Evolutionary conservation across 2,113 vertebrate species (phyloP).

Genomic region (Heterochromis multidens): DNA sequence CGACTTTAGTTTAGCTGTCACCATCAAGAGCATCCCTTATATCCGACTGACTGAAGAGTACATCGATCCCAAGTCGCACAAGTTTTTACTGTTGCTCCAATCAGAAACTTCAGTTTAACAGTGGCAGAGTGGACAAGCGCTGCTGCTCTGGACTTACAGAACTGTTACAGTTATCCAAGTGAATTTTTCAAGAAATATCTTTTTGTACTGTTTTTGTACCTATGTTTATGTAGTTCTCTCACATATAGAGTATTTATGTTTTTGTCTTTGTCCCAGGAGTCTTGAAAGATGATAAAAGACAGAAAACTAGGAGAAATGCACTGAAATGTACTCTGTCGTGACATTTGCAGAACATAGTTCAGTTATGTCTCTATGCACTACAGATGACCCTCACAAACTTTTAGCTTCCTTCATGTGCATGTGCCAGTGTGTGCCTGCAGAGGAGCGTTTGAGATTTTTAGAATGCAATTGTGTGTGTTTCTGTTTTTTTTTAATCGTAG

Average conservation of each 20-base stretch:
- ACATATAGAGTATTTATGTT: constrained; percentile 14
- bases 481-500: not conserved
- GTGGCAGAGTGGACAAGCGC: not conserved
- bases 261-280: constrained; percentile 1
- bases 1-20: constrained; percentile 92
- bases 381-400: constrained; percentile 19
- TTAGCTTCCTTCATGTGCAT: constrained; percentile 35
- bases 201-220: constrained; percentile 66
- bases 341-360: constrained; percentile 37
- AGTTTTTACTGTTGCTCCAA: constrained; percentile 94
- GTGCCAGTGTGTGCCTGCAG: constrained; percentile 40
- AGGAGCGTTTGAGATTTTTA: not conserved
- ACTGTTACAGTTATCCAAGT: constrained; percentile 11
- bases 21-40: constrained; percentile 87
- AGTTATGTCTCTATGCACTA: constrained; percentile 65
- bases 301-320: not conserved
- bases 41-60: constrained; percentile 91
- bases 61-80: constrained; percentile 94
- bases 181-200: constrained; percentile 8
- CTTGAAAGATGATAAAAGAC: not conserved
- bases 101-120: constrained; percentile 75
- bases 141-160: constrained; percentile 7
- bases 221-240: constrained; percentile 33
- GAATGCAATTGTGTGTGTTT: not conserved
- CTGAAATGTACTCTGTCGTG: constrained; percentile 37